phyloP scores from a whole-genome alignment of 2,888 invertebrate genomes.

The Crepidodera aurea region DNA sequence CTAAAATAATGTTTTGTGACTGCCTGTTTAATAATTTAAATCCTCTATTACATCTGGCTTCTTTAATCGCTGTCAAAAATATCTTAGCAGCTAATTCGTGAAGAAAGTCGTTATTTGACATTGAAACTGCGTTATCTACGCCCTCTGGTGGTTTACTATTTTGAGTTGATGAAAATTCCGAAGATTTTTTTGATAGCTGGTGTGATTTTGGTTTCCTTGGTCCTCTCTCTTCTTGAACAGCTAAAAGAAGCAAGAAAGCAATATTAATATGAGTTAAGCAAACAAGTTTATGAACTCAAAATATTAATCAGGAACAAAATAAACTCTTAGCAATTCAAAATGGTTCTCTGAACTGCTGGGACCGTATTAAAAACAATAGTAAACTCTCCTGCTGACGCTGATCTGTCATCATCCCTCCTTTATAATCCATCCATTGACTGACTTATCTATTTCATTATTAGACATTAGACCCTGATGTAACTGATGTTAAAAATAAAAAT shows the following conservation, averaged over 20 bases:
- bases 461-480: no score
- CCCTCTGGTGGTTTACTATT: neutral
- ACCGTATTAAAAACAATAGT: no score
- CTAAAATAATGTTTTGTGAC: conserved; percentile 67
- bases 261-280: no score
- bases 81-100: conserved; percentile 70
- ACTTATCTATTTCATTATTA: no score
- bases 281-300: no score
- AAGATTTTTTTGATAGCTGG: conserved; percentile 15
- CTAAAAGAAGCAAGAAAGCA: no score
- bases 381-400: no score
- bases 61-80: conserved; percentile 66
- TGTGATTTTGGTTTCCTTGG: conserved; percentile 67
- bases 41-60: conserved; percentile 65
- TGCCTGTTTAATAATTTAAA: conserved; percentile 62
- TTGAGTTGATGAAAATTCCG: neutral
- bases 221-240: conserved; percentile 86
- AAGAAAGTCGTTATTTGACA: conserved; percentile 50
- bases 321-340: no score
- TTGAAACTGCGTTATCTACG: neutral
- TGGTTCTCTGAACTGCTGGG: no score
- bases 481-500: neutral
- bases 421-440: no score
- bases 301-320: no score
- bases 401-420: no score